Base-by-base conservation (phyloP, 2,888 invertebrate species). In the Prosopocoilus inquinatus region DNA sequence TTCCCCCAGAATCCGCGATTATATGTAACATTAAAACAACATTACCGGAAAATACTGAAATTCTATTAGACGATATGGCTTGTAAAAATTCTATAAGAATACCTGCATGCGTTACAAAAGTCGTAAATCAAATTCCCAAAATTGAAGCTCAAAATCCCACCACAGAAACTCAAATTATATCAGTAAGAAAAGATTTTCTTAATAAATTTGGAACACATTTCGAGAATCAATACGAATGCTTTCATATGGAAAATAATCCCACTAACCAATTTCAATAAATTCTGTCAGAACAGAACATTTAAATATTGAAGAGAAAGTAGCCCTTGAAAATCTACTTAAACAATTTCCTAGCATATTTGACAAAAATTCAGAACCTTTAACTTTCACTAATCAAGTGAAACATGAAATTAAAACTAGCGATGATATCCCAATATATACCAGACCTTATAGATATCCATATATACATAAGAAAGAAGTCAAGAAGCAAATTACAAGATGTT, bases 401-500 rank as follows among this genome's bases (percentile, higher is more conserved):
- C 57, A 54, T 44, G 32, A 44, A 51, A 55, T 52, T 34, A 39
- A 47, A 34, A 56, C 41, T 7, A 33, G 39, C 0, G 45, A 53
- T 35, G 32, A n/a, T 11, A 12, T 13, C 13, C 48, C 53, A 5
- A 36, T 56, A 9, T 28, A 36, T 41, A 38, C 47, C 7, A 56
- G 48, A 53, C 38, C 52, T 1, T 56, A 56, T 20, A 32, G 55
- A 36, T 47, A 45, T 11, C 50, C 55, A 9, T 38, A 55, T 28
- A 16, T 41, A 9, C 51, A 50, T n/a, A 46, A 51, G 28, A 11
- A 35, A 13, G 55, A 55, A 38, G 38, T 55, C 15, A 15, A 51
- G 11, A 38, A 39, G n/a, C 51, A 55, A 46, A 39, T 55, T 32
- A 51, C n/a, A 50, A 55, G 47, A 55, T 55, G 55, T 32, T 50